These are phyloP conservation scores for Buceros bicornis DNA, from an alignment of 2,797 vertebrate genomes.

Conservation along the genomic window DNA sequence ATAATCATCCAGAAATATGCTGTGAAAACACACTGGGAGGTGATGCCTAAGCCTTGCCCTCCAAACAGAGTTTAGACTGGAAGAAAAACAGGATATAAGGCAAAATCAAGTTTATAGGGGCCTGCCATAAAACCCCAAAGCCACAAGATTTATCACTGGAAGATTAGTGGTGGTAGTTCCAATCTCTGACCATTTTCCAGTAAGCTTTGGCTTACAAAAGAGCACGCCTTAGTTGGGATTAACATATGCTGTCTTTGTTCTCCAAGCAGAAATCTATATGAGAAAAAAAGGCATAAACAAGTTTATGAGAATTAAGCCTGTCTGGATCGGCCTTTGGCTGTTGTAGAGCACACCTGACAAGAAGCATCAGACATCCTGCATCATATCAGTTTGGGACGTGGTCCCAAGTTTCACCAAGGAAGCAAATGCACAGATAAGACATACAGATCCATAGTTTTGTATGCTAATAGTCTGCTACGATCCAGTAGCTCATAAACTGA, in stretches of 20 bases:
- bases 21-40: background rate
- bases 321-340: background rate
- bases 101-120: background rate
- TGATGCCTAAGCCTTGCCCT: background rate
- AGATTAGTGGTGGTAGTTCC: background rate
- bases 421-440: background rate
- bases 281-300: background rate
- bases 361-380: background rate
- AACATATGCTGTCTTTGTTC: background rate
- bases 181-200: background rate
- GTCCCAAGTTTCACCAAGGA: background rate
- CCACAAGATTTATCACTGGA: background rate
- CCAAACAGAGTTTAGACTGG: background rate
- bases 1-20: background rate
- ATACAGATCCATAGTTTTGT: background rate
- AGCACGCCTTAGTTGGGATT: fast-evolving
- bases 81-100: background rate
- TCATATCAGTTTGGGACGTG: fast-evolving
- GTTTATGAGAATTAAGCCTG: background rate
- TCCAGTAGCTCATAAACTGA: background rate
- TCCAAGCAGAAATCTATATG: fast-evolving
- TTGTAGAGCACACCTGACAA: background rate
- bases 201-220: background rate
- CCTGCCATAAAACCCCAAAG: background rate
- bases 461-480: background rate